phyloP scores from a whole-genome alignment of 2,113 vertebrate genomes.

The Elachura formosa region DNA sequence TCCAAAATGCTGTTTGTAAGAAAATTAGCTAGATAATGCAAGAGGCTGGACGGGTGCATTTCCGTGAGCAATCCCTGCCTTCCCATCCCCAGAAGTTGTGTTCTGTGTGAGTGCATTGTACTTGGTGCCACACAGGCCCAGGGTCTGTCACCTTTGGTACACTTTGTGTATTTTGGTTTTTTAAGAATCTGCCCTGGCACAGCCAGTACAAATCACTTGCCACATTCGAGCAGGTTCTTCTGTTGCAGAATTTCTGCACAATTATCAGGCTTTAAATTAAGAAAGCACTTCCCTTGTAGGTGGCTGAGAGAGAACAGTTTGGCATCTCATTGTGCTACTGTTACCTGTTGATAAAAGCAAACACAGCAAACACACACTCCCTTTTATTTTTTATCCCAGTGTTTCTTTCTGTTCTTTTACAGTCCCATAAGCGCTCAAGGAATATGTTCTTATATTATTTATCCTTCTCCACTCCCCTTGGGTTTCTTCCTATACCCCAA shows the following conservation, averaged over 20 bases:
- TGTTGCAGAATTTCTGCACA: background rate
- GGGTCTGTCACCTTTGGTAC: background rate
- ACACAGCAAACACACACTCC: background rate
- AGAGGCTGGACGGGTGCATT: background rate
- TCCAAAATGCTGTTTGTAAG: background rate
- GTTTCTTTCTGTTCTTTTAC: background rate
- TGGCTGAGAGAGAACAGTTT: background rate
- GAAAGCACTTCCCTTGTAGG: background rate
- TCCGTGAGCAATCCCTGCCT: background rate
- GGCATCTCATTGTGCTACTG: background rate
- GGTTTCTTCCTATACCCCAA: accelerated
- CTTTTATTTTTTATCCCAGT: background rate
- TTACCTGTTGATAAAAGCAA: background rate
- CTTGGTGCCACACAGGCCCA: background rate
- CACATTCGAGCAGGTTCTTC: background rate
- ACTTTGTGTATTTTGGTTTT: background rate
- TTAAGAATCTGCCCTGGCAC: background rate
- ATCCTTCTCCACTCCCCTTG: background rate
- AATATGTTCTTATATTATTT: background rate
- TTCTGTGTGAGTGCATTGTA: background rate
- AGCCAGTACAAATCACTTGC: background rate
- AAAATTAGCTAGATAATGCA: background rate
- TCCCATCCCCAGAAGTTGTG: background rate
- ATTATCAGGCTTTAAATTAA: background rate
- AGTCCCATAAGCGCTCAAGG: background rate